Percentiles rank a stretch among this genome's conserved stretches.
Evolutionary conservation across 2,888 invertebrate genomes (phyloP).

Genomic region (Noctua comes): DNA sequence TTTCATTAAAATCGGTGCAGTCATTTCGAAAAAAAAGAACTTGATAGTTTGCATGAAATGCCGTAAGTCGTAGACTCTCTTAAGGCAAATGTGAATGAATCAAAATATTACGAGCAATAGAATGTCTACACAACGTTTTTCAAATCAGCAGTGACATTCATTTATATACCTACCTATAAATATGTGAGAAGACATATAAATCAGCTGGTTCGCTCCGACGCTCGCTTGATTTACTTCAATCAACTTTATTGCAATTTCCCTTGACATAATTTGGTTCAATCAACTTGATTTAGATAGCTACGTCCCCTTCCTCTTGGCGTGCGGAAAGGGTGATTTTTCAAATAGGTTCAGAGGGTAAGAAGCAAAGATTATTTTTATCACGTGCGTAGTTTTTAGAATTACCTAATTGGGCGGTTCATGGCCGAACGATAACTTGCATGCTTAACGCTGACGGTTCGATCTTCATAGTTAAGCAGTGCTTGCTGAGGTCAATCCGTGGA

Average conservation of each 20-base stretch:
- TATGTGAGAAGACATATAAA: conserved; percentile 34
- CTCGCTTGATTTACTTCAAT: conserved; percentile 51
- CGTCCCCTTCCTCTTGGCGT: conserved; percentile 22
- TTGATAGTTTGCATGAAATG: no score
- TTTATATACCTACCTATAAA: conserved; percentile 9
- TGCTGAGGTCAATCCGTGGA: not conserved
- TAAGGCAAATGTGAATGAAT: not conserved
- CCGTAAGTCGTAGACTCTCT: no score
- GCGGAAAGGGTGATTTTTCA: conserved; percentile 34
- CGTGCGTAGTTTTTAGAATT: not conserved
- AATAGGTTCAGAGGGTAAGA: not conserved
- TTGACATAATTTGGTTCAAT: conserved; percentile 57
- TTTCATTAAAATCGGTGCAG: no score
- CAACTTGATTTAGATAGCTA: conserved; percentile 54
- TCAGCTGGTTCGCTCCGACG: conserved; percentile 34
- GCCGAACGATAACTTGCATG: not conserved
- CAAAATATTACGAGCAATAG: conserved; percentile 15
- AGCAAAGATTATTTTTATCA: not conserved
- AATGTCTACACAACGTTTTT: not conserved
- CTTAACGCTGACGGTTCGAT: not conserved
- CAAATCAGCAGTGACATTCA: conserved; percentile 1
- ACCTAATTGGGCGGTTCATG: not conserved
- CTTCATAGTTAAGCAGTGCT: not conserved
- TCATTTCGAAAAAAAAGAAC: no score
- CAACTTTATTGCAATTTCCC: conserved; percentile 61